Percentiles rank a stretch among this genome's conserved stretches.
Evolutionary conservation across 2,113 vertebrate species (phyloP).

Genomic region (Oryzias curvinotus): DNA sequence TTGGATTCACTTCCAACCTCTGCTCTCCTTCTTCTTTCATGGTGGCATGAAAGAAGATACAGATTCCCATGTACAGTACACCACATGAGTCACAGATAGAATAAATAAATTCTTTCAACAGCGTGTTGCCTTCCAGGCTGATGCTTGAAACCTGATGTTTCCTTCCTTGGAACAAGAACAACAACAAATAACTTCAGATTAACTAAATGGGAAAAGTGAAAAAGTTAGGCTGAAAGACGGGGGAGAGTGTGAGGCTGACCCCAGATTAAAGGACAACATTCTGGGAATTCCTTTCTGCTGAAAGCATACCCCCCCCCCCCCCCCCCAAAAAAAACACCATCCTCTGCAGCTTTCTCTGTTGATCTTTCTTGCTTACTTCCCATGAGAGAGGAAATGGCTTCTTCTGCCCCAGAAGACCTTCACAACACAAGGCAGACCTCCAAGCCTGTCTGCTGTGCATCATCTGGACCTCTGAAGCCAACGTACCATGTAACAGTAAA

Average conservation of each 20-base stretch:
- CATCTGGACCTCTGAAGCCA: constrained; percentile 47
- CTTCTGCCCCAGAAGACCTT: constrained; percentile 61
- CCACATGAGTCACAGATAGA: constrained; percentile 16
- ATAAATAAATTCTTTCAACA: constrained; percentile 10
- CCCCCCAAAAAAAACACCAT: constrained; percentile 43
- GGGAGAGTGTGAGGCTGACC: constrained; percentile 75
- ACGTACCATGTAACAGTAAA: constrained; percentile 2
- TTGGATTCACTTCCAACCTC: constrained; percentile 47
- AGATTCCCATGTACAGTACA: constrained; percentile 9
- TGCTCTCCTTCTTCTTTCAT: constrained; percentile 14
- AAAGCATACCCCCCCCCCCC: constrained; percentile 73
- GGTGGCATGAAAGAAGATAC: constrained; percentile 22
- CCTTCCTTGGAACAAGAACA: constrained; percentile 50
- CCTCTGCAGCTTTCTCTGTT: constrained; percentile 42
- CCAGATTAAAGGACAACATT: constrained; percentile 93
- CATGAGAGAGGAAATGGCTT: constrained; percentile 64
- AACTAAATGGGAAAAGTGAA: constrained; percentile 13
- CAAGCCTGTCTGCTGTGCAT: constrained; percentile 46
- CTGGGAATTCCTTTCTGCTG: constrained; percentile 90
- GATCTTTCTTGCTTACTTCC: constrained; percentile 38
- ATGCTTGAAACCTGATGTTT: constrained; percentile 26
- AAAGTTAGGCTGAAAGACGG: constrained; percentile 27
- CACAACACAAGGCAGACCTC: constrained; percentile 67
- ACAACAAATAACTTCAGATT: constrained; percentile 8
- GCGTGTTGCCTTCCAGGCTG: constrained; percentile 21